These are phyloP conservation scores for Pherbina coryleti DNA, from an alignment of 2,888 invertebrate genomes.

Conservation along the genomic window DNA sequence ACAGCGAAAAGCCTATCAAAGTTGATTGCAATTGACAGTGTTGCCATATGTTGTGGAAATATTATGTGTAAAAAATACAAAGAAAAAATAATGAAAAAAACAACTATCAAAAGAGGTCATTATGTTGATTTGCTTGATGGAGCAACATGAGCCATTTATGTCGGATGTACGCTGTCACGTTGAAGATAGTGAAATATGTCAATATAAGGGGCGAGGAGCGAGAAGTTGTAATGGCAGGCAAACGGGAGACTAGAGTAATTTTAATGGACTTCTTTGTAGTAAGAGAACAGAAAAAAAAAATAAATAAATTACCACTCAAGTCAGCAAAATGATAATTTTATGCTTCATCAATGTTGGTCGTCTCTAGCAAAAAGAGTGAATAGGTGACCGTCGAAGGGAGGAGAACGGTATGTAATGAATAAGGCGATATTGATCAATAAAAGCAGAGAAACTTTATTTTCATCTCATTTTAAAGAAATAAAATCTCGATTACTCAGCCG, in stretches of 20 bases:
- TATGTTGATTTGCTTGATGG: background rate
- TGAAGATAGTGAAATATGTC: background rate
- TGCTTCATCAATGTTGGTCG: too few relatives aligned
- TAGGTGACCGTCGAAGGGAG: too few relatives aligned
- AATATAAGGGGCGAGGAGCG: background rate
- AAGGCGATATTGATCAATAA: too few relatives aligned
- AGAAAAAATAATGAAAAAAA: background rate
- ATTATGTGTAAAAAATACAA: background rate
- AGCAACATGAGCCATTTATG: slow-evolving; percentile 7
- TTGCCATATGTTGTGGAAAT: slow-evolving; percentile 4
- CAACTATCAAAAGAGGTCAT: background rate
- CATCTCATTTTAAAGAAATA: too few relatives aligned
- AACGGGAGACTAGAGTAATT: background rate
- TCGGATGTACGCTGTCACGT: slow-evolving; percentile 1
- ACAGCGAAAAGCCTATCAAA: background rate
- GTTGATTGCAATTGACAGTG: slow-evolving; percentile 15
- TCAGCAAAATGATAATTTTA: too few relatives aligned
- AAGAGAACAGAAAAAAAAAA: too few relatives aligned
- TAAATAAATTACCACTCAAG: too few relatives aligned
- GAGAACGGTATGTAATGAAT: too few relatives aligned
- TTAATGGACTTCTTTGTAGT: background rate
- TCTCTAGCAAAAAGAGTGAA: too few relatives aligned
- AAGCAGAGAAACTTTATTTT: too few relatives aligned
- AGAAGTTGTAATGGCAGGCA: background rate
- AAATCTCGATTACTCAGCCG: too few relatives aligned